Base-by-base conservation (phyloP, 2,888 invertebrate genomes). In the Crepidodera aurea region DNA sequence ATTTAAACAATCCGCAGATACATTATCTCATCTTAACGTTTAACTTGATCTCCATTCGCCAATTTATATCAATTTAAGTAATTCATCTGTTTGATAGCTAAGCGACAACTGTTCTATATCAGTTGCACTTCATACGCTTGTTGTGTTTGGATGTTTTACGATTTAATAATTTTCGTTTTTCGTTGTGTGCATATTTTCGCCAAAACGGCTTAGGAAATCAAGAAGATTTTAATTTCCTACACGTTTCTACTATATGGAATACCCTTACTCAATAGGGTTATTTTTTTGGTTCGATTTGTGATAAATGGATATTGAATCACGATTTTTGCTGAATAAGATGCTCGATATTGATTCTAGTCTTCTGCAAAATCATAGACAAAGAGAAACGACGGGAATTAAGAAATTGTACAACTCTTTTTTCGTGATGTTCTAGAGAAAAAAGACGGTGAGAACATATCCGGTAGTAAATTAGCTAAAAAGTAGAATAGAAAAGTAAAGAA, bases 341-440 rank as follows among this genome's bases (percentile, higher is more conserved):
- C 82, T 89, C 81, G 87, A 86, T 82, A 84, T 89, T 75, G 88
- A 89, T 80, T 90, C 89, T 82, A 88, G 88, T 78, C 85, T 92
- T 75, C 86, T 92, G 64, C 90, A 91, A 81, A 91, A 90, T 79
- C 92, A 91, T 79, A 88, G 92, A 76, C 92, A 92, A 82, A 84
- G 91, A 78, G 92, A 92, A 82, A 90, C 91, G 19, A 92, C 92
- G 50, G 92, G 92, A 65, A 91, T 92, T 77, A 92, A 92, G 83
- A 92, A 92, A 82, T 84, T 92, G 79, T 92, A 92, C 84, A 92
- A 92, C 83, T 92, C 92, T 65, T 92, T 92, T 83, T 92, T 92
- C 81, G 92, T 92, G 71, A 87, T 92, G 81, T 92, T 92, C 83
- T 92, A 92, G 91, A 84, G 42, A 77, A 75, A 39, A 12, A 8